Evolutionary conservation across 1,140 invertebrate genomes (phyloP), one percentile per base, ranked within the genome.

Genomic region (Drosophila saltans): DNA sequence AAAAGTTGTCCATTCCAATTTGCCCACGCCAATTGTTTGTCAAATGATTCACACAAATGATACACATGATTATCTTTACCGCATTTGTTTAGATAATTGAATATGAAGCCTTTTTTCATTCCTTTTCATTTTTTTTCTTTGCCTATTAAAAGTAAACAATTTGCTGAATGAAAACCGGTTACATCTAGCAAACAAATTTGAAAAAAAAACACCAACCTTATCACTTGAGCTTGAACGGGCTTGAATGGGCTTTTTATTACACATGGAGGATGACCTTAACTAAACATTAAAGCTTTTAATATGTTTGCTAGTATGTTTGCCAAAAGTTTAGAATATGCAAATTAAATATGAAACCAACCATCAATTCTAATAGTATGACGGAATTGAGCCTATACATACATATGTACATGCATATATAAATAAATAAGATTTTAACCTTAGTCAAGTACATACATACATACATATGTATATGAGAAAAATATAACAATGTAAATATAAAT

Each of bases 161-260:
- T 74, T 24, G 72, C 66, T 43, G 33, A 43, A 41, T 64, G 43
- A 33, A 65, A 76, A 76, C 74, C 73, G 73, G 74, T 76, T 77
- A 24, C 9, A 59, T 56, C 41, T 55, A 58, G 56, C 45, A 48
- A 48, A 48, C 45, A 52, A 52, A 48, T 26, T 52, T 26, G 1
- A 40, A 59, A 21, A 65, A 75, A 72, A 72, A 69, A 65, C 16
- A 45, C 21, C 39, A 73, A 72, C 39, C 33, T 72, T 72, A 72
- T 72, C 70, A 71, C 52, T 75, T 75, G 72, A 75, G 72, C 73
- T 75, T 75, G 72, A 75, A 75, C 72, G 58, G 3, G 26, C 9
- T 16, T 16, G 16, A 60, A 41, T 60, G 5, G 58, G 72, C 52
- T 48, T 33, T 59, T 52, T 52, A 41, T 68, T 75, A 75, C 48